Conservation (phyloP, 2,888 invertebrate species). For the Ommatoiulus sabulosus region DNA sequence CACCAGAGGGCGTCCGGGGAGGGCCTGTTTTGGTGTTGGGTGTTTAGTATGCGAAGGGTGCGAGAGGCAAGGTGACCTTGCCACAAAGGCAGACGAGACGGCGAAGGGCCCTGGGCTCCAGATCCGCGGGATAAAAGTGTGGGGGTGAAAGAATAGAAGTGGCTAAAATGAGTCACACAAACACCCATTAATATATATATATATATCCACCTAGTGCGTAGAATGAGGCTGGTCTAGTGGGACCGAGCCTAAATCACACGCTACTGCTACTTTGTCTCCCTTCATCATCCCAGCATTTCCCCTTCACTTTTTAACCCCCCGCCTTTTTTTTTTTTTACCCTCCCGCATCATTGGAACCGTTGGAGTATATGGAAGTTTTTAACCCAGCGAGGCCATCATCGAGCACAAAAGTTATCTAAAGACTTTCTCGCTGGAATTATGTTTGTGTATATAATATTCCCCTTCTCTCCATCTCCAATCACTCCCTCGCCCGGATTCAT, state of each 20-base stretch:
- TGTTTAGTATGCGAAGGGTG: constrained; percentile 36
- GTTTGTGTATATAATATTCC: neutral
- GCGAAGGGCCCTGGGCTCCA: neutral
- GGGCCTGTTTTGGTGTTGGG: neutral
- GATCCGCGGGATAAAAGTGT: constrained; percentile 29
- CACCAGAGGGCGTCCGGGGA: constrained; percentile 32
- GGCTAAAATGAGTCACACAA: constrained; percentile 54
- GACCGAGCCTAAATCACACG: constrained; percentile 35
- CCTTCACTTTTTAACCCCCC: constrained; percentile 13
- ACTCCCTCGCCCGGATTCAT: constrained; percentile 27
- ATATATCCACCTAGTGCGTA: constrained; percentile 34
- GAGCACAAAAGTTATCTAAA: constrained; percentile 33
- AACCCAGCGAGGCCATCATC: constrained; percentile 3
- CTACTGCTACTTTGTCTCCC: constrained; percentile 37
- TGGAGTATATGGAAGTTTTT: neutral
- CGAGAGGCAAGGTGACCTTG: neutral
- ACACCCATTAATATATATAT: constrained; percentile 49
- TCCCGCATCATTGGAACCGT: neutral
- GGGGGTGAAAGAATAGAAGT: constrained; percentile 48
- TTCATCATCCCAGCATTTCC: neutral
- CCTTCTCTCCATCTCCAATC: constrained; percentile 8
- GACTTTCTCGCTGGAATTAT: constrained; percentile 28
- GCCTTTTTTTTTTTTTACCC: constrained; percentile 24
- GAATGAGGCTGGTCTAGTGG: constrained; percentile 30
- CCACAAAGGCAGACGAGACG: constrained; percentile 26